phyloP scores from a whole-genome alignment of 37 sponge, comb jelly and placozoan genomes.

The Cladorhizidae sp. region DNA sequence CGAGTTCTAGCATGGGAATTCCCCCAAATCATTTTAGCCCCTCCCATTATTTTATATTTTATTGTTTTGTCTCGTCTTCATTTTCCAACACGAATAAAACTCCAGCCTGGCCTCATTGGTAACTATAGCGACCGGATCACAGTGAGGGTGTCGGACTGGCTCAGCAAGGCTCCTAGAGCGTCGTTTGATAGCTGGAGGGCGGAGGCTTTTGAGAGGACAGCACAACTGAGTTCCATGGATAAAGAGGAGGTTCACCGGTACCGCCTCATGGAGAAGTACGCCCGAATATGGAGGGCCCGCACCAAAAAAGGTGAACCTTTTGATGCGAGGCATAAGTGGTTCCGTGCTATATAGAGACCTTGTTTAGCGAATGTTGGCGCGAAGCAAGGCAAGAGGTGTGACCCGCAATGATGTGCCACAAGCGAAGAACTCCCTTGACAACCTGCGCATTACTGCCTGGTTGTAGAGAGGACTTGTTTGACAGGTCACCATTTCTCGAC shows the following conservation, averaged over 20 bases:
- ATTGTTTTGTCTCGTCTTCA: neutral
- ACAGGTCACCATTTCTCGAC: no score
- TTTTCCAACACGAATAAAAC: constrained; percentile 4
- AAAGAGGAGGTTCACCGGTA: constrained; percentile 30
- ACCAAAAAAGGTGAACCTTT: constrained; percentile 49
- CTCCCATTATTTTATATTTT: constrained; percentile 3
- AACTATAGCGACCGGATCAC: constrained; percentile 1
- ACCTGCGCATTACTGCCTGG: no score
- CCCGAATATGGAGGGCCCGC: constrained; percentile 51
- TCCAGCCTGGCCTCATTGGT: neutral
- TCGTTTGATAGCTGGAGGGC: constrained; percentile 58
- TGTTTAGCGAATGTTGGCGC: no score
- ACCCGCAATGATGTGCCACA: no score
- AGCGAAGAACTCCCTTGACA: no score
- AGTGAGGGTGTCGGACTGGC: constrained; percentile 46
- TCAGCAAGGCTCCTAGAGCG: constrained; percentile 18
- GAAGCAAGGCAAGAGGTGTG: no score
- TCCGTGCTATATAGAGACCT: no score
- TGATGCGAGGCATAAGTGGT: no score
- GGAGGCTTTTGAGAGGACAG: constrained; percentile 2
- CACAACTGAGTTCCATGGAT: neutral
- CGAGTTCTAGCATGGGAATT: neutral
- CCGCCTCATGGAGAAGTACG: constrained; percentile 68
- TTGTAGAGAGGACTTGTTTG: no score
- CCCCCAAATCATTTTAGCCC: neutral